Conservation (phyloP, 2,888 invertebrate species). For the Aporophyla lueneburgensis region DNA sequence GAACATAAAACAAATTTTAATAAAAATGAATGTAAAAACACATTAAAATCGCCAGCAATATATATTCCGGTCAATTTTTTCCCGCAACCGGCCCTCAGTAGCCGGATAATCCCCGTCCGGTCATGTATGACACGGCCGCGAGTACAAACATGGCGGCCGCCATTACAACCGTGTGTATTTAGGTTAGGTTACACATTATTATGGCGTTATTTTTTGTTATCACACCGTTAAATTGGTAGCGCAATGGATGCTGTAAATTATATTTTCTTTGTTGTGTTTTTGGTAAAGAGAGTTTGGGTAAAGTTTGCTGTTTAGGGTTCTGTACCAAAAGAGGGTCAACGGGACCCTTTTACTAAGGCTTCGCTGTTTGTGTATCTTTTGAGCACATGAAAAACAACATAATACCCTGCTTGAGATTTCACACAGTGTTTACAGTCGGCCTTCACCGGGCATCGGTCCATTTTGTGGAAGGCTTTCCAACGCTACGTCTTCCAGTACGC, state of each 20-base stretch:
- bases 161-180: conserved; percentile 84
- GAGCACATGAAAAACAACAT: too few species aligned
- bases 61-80: conserved; percentile 70
- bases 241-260: conserved; percentile 60
- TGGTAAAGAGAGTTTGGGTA: not conserved
- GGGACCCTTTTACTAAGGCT: too few species aligned
- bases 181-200: conserved; percentile 86
- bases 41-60: conserved; percentile 64
- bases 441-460: too few species aligned
- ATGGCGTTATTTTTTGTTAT: conserved; percentile 78
- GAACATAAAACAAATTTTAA: conserved; percentile 37
- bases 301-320: not conserved
- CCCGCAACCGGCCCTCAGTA: conserved; percentile 60
- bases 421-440: too few species aligned
- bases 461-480: too few species aligned
- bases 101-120: conserved; percentile 82
- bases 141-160: conserved; percentile 80
- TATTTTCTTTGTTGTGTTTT: conserved; percentile 49
- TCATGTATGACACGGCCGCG: conserved; percentile 85
- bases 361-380: too few species aligned
- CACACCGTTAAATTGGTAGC: conserved; percentile 67
- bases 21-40: conserved; percentile 64
- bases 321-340: not conserved
- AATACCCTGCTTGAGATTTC: too few species aligned
- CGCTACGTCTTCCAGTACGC: too few species aligned